Evolutionary conservation across 1,140 invertebrate species (phyloP), one percentile per base, ranked within the genome.

Genomic region (Asobara japonica): DNA sequence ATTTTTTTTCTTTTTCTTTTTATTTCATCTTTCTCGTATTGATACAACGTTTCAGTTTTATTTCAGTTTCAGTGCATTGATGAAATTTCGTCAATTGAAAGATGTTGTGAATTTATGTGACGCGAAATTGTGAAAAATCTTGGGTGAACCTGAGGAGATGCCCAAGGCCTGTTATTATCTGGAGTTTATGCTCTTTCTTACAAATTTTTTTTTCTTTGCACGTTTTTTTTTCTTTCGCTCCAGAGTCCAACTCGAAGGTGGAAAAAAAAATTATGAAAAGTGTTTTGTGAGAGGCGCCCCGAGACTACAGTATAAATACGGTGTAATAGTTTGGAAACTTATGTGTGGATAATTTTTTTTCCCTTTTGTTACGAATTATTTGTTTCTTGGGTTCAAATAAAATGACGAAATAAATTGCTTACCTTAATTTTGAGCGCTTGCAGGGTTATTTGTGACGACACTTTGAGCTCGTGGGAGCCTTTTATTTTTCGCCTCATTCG

Each of bases 301-400:
- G 77, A 78, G 81, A 77, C 77, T 83, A 81, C 82, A 86, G 86
- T 86, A 86, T 86, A 86, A 87, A 87, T 87, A 86, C 85, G 81
- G 81, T 86, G 86, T 85, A 87, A 86, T 86, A 85, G 86, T 87
- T 86, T 86, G 86, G 85, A 83, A 85, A 80, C 80, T 78, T 77
- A 33, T 18, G 45, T 29, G 69, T 72, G 79, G 79, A 79, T 84
- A 87, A 83, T 84, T 86, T 83, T 84, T 73, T 78, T 81, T 31
- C 70, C 22, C 20, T 29, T 25, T 41, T 41, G 11, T 36, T 36
- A 36, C 31, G 41, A 45, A 45, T 45, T 45, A 18, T 51, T 51
- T 51, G n/a, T 51, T 51, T 51, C 20, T 51, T 51, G 11, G 2
- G 8, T 51, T 51, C 3, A 51, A 51, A 51, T 18, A 51, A 51